A percentile compares a stretch with the other conserved stretches of the same genome.
These are phyloP conservation scores for Helogale parvula DNA, from an alignment of 2,113 vertebrate genomes.

Conservation along the genomic window DNA sequence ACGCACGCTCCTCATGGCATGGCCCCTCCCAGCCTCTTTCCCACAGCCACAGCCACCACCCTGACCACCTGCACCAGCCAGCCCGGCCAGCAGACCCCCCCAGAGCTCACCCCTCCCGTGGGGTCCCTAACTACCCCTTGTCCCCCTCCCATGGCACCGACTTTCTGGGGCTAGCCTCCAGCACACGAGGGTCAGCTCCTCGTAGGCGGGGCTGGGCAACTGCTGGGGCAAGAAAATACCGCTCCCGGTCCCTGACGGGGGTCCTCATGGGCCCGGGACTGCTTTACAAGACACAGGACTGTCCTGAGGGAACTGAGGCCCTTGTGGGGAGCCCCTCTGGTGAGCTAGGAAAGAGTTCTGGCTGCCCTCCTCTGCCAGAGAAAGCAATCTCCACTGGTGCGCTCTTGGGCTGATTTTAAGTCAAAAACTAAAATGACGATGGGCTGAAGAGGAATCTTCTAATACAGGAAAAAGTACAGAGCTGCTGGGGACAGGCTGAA, in stretches of 20 bases:
- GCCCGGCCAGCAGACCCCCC: not conserved
- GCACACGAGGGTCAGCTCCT: not conserved
- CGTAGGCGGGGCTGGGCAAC: not conserved
- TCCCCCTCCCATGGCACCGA: not conserved
- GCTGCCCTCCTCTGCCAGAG: not conserved
- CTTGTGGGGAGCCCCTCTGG: not conserved
- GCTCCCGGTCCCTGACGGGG: not conserved
- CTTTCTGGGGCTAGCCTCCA: not conserved
- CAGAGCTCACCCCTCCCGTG: not conserved
- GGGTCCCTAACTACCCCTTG: not conserved
- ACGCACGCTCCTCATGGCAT: accelerated
- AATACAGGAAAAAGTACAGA: not conserved
- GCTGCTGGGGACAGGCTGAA: not conserved
- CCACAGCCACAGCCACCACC: not conserved
- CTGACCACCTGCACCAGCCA: not conserved
- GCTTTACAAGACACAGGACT: not conserved
- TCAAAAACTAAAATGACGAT: not conserved
- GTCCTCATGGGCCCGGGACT: not conserved
- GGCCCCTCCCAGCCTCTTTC: not conserved
- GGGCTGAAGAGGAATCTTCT: not conserved
- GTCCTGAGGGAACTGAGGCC: not conserved
- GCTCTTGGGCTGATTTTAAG: not conserved
- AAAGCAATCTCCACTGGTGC: not conserved
- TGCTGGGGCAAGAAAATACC: not conserved
- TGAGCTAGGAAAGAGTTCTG: not conserved